Conservation (phyloP, 1,140 invertebrate species). For the Lycorma delicatula region DNA sequence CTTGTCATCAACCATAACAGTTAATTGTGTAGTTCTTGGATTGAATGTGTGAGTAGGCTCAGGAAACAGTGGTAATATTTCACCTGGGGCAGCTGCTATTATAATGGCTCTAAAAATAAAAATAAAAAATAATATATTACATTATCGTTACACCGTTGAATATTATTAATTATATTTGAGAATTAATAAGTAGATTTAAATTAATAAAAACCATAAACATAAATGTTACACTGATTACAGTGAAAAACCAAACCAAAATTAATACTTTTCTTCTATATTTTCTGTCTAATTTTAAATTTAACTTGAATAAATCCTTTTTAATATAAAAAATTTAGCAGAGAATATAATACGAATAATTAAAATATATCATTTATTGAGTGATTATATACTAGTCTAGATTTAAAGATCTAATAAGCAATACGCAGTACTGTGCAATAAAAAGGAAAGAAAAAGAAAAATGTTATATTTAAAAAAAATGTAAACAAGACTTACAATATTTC, state of each 20-base stretch:
- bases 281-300: too few species aligned
- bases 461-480: not conserved
- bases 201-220: not conserved
- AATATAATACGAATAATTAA: too few species aligned
- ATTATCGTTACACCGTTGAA: not conserved
- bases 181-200: too few species aligned
- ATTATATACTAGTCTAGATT: too few species aligned
- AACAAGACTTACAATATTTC: not conserved
- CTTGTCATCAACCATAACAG: slow-evolving; percentile 66
- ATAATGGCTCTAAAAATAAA: slow-evolving; percentile 63
- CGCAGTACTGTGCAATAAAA: too few species aligned
- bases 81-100: slow-evolving; percentile 73
- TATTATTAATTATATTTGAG: slow-evolving; percentile 1
- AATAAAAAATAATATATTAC: slow-evolving; percentile 6
- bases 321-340: too few species aligned
- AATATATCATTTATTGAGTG: too few species aligned
- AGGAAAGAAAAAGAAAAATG: not conserved
- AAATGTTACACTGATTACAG: not conserved
- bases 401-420: too few species aligned
- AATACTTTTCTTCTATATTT: too few species aligned
- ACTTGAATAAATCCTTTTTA: too few species aligned
- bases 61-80: slow-evolving; percentile 68
- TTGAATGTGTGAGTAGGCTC: slow-evolving; percentile 74
- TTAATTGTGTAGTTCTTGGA: slow-evolving; percentile 57
- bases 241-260: too few species aligned